Evolutionary conservation across 2,888 invertebrate species (phyloP).

Genomic region (Drosophila parthenogenetica): DNA sequence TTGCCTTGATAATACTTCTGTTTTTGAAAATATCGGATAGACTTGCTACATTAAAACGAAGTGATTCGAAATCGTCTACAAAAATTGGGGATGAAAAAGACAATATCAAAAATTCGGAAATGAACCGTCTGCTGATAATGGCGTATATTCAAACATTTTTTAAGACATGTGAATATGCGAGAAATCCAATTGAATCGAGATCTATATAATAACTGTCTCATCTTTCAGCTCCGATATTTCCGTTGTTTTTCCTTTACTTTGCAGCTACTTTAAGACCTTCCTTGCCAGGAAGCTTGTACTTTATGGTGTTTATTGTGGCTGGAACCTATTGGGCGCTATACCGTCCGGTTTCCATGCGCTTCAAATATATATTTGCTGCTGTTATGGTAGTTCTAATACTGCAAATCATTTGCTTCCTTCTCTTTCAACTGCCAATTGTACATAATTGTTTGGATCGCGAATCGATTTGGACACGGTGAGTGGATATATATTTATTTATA

Average conservation of each 20-base stretch:
- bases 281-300: slow-evolving; percentile 92
- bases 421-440: slow-evolving; percentile 49
- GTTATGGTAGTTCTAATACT: slow-evolving; percentile 33
- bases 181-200: neutral
- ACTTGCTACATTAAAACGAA: neutral
- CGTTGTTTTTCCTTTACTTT: slow-evolving; percentile 50
- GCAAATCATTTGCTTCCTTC: slow-evolving; percentile 45
- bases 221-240: slow-evolving; percentile 59
- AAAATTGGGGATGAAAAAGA: neutral
- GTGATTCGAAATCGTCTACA: too few species aligned
- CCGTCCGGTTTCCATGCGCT: slow-evolving; percentile 9
- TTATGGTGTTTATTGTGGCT: slow-evolving; percentile 91
- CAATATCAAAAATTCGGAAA: slow-evolving; percentile 30
- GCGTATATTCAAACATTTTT: slow-evolving; percentile 55
- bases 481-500: neutral
- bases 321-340: slow-evolving; percentile 92
- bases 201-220: too few species aligned
- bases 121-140: slow-evolving; percentile 60
- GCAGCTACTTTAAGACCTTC: slow-evolving; percentile 90
- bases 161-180: slow-evolving; percentile 49
- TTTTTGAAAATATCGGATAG: slow-evolving; percentile 15
- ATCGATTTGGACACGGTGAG: slow-evolving; percentile 60
- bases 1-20: slow-evolving; percentile 35
- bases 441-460: slow-evolving; percentile 26
- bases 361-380: slow-evolving; percentile 34